A percentile compares a stretch with the other conserved stretches of the same genome.
Evolutionary conservation across 1,140 invertebrate genomes (phyloP).

Genomic region (Megathymus violae): DNA sequence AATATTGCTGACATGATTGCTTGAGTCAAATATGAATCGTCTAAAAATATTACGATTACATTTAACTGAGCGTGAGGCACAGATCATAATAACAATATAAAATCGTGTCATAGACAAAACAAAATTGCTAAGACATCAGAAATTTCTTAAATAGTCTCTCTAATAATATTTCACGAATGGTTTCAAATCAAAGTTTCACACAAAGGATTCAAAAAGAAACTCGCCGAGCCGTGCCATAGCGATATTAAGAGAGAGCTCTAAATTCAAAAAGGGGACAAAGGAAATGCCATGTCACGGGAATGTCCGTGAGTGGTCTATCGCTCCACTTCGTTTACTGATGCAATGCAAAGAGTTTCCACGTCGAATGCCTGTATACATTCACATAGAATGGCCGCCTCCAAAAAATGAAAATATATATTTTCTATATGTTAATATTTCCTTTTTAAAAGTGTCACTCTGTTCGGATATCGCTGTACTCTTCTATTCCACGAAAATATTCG

Average conservation of each 20-base stretch:
- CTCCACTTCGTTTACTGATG: conserved; percentile 20
- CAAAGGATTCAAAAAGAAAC: background rate
- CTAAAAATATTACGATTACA: too few species aligned
- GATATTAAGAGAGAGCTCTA: conserved; percentile 3
- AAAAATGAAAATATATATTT: too few species aligned
- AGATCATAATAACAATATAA: too few species aligned
- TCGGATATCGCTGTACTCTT: too few species aligned
- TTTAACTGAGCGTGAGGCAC: too few species aligned
- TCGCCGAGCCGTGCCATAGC: background rate
- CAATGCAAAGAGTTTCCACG: conserved; percentile 11
- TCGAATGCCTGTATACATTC: conserved; percentile 10
- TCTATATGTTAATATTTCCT: too few species aligned
- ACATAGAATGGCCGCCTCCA: too few species aligned
- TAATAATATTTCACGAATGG: background rate
- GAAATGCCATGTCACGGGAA: conserved; percentile 18
- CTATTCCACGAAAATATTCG: too few species aligned
- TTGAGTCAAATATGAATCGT: too few species aligned
- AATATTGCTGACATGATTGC: too few species aligned
- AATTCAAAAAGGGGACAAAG: conserved; percentile 10
- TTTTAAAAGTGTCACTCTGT: too few species aligned
- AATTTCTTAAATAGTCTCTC: background rate
- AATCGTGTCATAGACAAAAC: too few species aligned
- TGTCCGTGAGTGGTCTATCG: conserved; percentile 2
- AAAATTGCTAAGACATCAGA: background rate
- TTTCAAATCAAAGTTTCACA: background rate